These are phyloP conservation scores for Eucidaris tribuloides DNA, from an alignment of 35 echinoderm and acorn worm species.

Conservation along the genomic window DNA sequence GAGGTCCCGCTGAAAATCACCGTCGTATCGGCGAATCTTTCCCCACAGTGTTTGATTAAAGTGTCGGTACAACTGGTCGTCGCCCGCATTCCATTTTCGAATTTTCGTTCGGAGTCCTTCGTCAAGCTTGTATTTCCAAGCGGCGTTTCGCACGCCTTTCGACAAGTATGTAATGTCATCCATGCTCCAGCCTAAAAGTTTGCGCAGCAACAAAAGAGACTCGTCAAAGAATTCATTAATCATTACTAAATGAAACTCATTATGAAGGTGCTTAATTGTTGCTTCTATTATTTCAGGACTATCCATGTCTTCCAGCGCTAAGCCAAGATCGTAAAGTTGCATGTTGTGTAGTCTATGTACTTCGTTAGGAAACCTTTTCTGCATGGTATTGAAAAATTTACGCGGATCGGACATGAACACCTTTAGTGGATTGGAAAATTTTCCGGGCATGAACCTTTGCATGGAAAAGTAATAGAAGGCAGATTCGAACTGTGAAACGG, in stretches of 20 bases:
- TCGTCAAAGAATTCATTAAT: constrained; percentile 60
- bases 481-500: constrained; percentile 53
- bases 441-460: background rate
- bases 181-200: constrained; percentile 28
- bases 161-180: constrained; percentile 52
- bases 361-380: background rate
- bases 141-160: background rate
- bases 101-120: background rate
- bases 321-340: constrained; percentile 15
- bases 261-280: constrained; percentile 18
- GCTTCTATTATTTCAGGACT: background rate
- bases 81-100: constrained; percentile 43
- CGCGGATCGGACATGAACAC: constrained; percentile 3
- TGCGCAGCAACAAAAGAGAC: constrained; percentile 41
- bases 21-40: constrained; percentile 40
- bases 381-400: background rate
- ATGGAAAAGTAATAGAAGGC: constrained; percentile 57
- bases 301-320: constrained; percentile 21
- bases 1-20: constrained; percentile 32
- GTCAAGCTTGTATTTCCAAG: background rate
- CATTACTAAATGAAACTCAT: constrained; percentile 57
- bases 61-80: constrained; percentile 46
- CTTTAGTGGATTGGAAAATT: background rate
- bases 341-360: background rate
- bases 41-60: constrained; percentile 70